These are phyloP conservation scores for Limonius californicus DNA, from an alignment of 1,140 invertebrate species.

Conservation along the genomic window DNA sequence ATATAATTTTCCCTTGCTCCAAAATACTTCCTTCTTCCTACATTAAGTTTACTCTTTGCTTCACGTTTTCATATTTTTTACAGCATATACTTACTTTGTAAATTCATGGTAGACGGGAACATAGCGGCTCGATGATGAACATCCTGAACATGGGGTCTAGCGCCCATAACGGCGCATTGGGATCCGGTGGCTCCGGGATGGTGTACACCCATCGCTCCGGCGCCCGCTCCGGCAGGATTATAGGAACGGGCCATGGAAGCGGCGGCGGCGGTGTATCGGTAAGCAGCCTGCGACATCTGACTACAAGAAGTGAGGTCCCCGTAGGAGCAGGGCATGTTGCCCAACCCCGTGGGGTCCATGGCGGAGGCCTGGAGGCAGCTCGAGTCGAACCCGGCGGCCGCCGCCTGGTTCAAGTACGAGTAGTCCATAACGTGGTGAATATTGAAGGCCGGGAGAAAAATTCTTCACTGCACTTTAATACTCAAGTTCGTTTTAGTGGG, in stretches of 20 bases:
- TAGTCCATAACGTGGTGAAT: slow-evolving; percentile 66
- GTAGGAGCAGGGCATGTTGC: slow-evolving; percentile 73
- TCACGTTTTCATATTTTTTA: too few species aligned
- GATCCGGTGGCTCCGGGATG: slow-evolving; percentile 52
- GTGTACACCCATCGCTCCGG: slow-evolving; percentile 48
- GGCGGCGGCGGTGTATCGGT: slow-evolving; percentile 62
- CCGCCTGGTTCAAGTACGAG: slow-evolving; percentile 68
- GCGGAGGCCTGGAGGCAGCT: slow-evolving; percentile 60
- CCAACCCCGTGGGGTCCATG: slow-evolving; percentile 57
- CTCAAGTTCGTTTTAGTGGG: neutral
- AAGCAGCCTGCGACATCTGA: slow-evolving; percentile 77
- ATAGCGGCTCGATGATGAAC: slow-evolving; percentile 58
- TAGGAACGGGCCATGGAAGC: slow-evolving; percentile 51
- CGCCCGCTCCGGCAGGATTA: slow-evolving; percentile 48
- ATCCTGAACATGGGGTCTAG: slow-evolving; percentile 53
- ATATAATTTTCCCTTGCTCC: too few species aligned
- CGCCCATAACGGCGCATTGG: slow-evolving; percentile 59
- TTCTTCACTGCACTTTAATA: slow-evolving; percentile 4
- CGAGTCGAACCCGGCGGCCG: slow-evolving; percentile 61
- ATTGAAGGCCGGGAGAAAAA: neutral
- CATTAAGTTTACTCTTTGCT: too few species aligned
- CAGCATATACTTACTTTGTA: slow-evolving; percentile 54
- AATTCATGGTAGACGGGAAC: slow-evolving; percentile 61
- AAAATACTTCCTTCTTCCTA: too few species aligned
- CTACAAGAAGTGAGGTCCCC: slow-evolving; percentile 80